Evolutionary conservation across 35 echinoderm and acorn worm genomes (phyloP).

Genomic region (Patiria miniata): DNA sequence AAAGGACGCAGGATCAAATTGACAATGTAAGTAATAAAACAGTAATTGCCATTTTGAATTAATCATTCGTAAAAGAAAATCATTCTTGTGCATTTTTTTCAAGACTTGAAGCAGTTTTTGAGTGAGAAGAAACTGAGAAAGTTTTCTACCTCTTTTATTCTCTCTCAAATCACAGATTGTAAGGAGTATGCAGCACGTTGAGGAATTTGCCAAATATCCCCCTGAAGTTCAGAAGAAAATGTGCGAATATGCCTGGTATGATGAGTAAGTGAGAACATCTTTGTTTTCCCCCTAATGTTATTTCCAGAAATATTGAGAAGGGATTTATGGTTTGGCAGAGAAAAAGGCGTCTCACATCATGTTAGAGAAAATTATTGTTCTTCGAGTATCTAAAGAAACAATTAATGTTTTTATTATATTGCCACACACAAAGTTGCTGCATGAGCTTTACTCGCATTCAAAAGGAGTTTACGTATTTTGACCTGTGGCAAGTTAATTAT

Average conservation of each 20-base stretch:
- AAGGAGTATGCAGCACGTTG: constrained; percentile 84
- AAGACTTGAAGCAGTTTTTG: too few relatives aligned
- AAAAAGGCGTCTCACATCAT: not conserved
- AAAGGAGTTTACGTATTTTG: too few relatives aligned
- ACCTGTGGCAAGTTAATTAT: too few relatives aligned
- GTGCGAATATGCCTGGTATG: constrained; percentile 92
- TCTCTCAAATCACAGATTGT: constrained; percentile 96
- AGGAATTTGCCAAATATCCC: constrained; percentile 98
- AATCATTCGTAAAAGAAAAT: not conserved
- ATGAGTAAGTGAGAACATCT: constrained; percentile 64
- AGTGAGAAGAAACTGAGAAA: too few relatives aligned
- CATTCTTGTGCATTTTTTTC: too few relatives aligned
- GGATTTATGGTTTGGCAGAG: too few relatives aligned
- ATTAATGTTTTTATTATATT: too few relatives aligned
- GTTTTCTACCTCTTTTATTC: too few relatives aligned
- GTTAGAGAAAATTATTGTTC: too few relatives aligned
- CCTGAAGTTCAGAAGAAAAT: constrained; percentile 89
- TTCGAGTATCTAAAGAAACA: too few relatives aligned
- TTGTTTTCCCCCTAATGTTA: not conserved
- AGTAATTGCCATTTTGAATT: not conserved
- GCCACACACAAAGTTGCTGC: too few relatives aligned
- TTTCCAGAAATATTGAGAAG: not conserved
- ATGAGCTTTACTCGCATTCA: too few relatives aligned
- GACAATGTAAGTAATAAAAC: constrained; percentile 75
- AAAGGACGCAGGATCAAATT: constrained; percentile 79